Evolutionary conservation across 92 coral and sea anemone genomes (phyloP).

Genomic region (Meandrina meandrites): DNA sequence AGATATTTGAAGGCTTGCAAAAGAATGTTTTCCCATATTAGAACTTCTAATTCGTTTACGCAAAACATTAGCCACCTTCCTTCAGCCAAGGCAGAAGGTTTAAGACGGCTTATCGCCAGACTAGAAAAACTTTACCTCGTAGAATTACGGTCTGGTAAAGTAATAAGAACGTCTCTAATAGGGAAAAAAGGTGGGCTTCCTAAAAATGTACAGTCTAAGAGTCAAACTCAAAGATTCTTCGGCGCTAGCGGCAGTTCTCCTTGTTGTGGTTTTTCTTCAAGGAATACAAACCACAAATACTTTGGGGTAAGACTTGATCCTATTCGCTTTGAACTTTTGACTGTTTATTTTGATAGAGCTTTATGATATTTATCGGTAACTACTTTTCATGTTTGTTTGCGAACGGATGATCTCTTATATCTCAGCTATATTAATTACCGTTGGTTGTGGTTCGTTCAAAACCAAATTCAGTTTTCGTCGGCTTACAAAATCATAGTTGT

Average conservation of each 20-base stretch:
- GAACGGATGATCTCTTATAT: background rate
- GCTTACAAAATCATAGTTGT: background rate
- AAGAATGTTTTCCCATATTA: constrained; percentile 36
- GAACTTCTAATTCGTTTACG: constrained; percentile 18
- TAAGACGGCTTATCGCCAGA: background rate
- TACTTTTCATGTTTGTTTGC: too few species aligned
- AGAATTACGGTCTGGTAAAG: background rate
- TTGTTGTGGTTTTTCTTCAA: constrained; percentile 1
- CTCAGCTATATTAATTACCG: background rate
- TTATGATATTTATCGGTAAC: background rate
- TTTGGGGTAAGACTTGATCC: constrained; percentile 11
- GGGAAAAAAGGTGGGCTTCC: background rate
- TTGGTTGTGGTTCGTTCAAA: background rate
- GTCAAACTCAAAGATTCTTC: constrained; percentile 7
- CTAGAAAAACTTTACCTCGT: background rate
- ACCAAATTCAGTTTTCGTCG: background rate
- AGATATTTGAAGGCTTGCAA: constrained; percentile 29
- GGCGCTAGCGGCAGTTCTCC: background rate
- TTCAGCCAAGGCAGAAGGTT: background rate
- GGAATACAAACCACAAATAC: constrained; percentile 1
- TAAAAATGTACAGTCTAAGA: background rate
- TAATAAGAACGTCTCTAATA: background rate
- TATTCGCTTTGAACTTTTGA: background rate
- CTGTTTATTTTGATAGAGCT: background rate
- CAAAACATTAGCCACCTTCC: constrained; percentile 18